Evolutionary conservation across 2,113 vertebrate species (phyloP), one percentile per base, ranked within the genome.

Genomic region (Barbus barbus): DNA sequence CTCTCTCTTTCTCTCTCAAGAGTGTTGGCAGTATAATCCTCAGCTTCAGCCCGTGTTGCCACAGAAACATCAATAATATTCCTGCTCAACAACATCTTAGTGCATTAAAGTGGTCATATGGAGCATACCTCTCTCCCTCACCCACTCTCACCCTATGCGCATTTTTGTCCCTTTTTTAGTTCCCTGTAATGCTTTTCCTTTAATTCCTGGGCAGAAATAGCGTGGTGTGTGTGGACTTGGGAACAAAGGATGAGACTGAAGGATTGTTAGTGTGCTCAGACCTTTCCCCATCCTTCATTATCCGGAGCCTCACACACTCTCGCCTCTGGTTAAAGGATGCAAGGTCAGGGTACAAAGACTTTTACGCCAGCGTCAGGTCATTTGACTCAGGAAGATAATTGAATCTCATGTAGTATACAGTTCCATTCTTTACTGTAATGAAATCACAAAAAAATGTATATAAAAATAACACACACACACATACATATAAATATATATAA

Each of bases 41-140:
- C 92, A 58, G 87, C 91, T 93, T 90, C 92, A 92, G 88, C 90
- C 87, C 73, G 88, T 89, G 94, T 95, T 94, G 93, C 93, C 93
- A 91, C 94, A 95, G 94, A 94, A 95, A 95, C 94, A 93, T 95
- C 95, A 95, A 95, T 95, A 95, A 94, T 92, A 93, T 94, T 93
- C 93, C 90, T 93, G 93, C 93, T 94, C 87, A 92, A 95, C 93
- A 95, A 90, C 92, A 94, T 95, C 93, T 94, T 93, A 92, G 93
- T 92, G 92, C 92, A 92, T 93, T 94, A 94, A 93, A 94, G 92
- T 93, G 93, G 90, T 93, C 90, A 82, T 92, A 90, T 87, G 86
- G 89, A 93, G 91, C 89, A 87, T 80, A 60, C 83, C 78, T 75
- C 71, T 85, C 48, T 79, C 67, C 81, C 56, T 75, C 79, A 63